These are phyloP conservation scores for Parnassius mnemosyne DNA, from an alignment of 2,888 invertebrate genomes.

Conservation along the genomic window DNA sequence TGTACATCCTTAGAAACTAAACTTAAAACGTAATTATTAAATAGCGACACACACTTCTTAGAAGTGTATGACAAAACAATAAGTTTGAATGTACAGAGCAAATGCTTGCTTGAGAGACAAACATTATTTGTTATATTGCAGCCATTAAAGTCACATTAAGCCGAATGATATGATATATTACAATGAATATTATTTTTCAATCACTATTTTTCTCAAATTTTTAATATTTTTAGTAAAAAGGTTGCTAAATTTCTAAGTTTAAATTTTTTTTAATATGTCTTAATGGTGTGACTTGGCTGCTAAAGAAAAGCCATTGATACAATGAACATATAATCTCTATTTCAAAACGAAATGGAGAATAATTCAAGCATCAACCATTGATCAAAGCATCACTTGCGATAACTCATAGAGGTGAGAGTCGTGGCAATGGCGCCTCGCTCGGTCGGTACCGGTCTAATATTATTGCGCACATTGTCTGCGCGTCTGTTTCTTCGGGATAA, in stretches of 20 bases:
- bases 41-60: conserved; percentile 58
- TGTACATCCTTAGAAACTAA: conserved; percentile 48
- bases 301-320: conserved; percentile 14
- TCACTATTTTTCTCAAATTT: conserved; percentile 1
- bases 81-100: conserved; percentile 33
- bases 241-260: too few species aligned
- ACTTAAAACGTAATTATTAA: conserved; percentile 42
- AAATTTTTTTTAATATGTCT: background rate
- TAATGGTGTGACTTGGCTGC: background rate
- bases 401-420: conserved; percentile 38
- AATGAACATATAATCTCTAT: conserved; percentile 52
- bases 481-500: conserved; percentile 93
- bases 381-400: background rate
- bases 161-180: conserved; percentile 9
- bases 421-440: conserved; percentile 54
- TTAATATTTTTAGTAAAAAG: background rate
- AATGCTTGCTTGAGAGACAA: conserved; percentile 23
- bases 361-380: conserved; percentile 37
- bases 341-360: conserved; percentile 58
- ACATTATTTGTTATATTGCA: background rate
- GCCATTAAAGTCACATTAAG: background rate
- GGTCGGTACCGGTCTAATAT: conserved; percentile 87
- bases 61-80: conserved; percentile 48
- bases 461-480: conserved; percentile 93
- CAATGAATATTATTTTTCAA: conserved; percentile 18